Conservation (phyloP, 1,140 invertebrate species). For the Asbolus verrucosus region DNA sequence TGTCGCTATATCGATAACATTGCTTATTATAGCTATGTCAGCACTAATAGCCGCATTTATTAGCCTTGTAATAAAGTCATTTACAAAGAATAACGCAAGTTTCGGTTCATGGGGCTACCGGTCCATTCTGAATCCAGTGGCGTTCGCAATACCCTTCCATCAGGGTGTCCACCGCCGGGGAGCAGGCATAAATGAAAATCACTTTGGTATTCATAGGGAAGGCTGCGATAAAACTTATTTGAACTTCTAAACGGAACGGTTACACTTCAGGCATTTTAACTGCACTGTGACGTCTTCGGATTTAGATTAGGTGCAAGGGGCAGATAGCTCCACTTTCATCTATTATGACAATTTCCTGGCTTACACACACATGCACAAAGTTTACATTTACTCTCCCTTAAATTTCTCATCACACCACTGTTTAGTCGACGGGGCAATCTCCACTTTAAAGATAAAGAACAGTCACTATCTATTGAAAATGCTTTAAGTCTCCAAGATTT, state of each 20-base stretch:
- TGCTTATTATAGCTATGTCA: conserved; percentile 44
- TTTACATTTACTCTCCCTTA: conserved; percentile 22
- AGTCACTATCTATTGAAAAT: too few species aligned
- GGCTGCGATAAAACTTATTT: conserved; percentile 26
- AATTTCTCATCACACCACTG: conserved; percentile 22
- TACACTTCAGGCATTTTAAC: conserved; percentile 36
- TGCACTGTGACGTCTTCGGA: conserved; percentile 27
- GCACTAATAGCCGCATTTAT: conserved; percentile 45
- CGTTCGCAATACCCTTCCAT: background rate
- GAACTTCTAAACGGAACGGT: conserved; percentile 35
- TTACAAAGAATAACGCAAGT: conserved; percentile 40
- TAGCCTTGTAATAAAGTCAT: conserved; percentile 36
- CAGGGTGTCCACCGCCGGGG: background rate
- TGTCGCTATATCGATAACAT: conserved; percentile 42
- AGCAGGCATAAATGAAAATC: conserved; percentile 31
- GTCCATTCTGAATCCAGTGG: conserved; percentile 4
- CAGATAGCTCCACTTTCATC: conserved; percentile 21
- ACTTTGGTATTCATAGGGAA: conserved; percentile 37
- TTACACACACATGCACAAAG: conserved; percentile 3
- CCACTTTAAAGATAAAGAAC: conserved; percentile 16
- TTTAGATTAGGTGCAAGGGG: conserved; percentile 28
- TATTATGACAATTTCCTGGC: conserved; percentile 17
- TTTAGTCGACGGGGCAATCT: conserved; percentile 9
- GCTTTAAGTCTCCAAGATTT: too few species aligned
- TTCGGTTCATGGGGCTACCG: conserved; percentile 38